phyloP scores from a whole-genome alignment of 35 echinoderm and acorn worm species.

The Lytechinus pictus region DNA sequence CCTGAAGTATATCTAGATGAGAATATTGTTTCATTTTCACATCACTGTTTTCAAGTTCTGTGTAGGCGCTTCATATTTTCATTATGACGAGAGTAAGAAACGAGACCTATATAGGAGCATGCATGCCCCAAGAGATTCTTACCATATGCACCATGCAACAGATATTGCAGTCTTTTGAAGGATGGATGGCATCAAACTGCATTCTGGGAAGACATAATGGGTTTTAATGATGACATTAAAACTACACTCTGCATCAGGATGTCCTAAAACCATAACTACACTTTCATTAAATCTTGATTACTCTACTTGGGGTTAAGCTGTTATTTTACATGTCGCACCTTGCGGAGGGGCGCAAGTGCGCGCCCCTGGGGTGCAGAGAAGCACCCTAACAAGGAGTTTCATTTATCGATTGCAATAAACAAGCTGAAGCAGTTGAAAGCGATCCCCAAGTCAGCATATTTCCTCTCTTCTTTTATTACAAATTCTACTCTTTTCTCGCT shows the following conservation, averaged over 20 bases:
- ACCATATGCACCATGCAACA: neutral
- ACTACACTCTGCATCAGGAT: slow-evolving; percentile 4
- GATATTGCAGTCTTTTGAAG: neutral
- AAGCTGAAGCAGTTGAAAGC: slow-evolving; percentile 20
- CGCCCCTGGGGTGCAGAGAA: neutral
- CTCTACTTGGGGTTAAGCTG: neutral
- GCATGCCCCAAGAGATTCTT: neutral
- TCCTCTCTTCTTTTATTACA: slow-evolving; percentile 43
- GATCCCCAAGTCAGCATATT: slow-evolving; percentile 1
- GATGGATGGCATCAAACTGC: neutral
- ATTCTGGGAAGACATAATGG: neutral
- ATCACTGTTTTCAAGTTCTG: neutral
- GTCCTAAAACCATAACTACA: slow-evolving; percentile 32
- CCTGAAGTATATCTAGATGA: too few species aligned
- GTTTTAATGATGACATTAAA: neutral
- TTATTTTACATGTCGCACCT: neutral
- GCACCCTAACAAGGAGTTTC: neutral
- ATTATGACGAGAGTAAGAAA: neutral
- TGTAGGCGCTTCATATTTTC: neutral
- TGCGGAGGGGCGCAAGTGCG: neutral
- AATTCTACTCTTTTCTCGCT: slow-evolving; percentile 10
- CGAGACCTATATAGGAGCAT: neutral
- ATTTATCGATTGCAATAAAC: slow-evolving; percentile 50
- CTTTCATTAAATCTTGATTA: slow-evolving; percentile 34
- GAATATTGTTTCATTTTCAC: too few species aligned